Evolutionary conservation across 2,113 vertebrate genomes (phyloP).

Genomic region (Desmodus rotundus): DNA sequence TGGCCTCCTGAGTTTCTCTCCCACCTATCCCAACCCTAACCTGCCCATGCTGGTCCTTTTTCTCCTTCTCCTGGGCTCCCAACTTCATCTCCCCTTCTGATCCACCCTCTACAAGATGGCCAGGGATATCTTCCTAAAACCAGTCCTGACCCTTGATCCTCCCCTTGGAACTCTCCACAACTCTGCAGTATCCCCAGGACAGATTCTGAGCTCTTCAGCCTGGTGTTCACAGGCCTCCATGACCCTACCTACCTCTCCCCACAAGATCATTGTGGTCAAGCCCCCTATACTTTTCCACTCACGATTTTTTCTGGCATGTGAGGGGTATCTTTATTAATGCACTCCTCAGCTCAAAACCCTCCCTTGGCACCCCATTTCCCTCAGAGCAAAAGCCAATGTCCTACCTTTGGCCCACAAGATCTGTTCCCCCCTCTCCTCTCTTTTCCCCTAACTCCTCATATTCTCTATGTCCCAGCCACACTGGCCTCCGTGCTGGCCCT

Average conservation of each 20-base stretch:
- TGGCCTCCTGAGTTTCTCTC: neutral
- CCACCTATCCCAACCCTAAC: neutral
- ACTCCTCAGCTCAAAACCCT: neutral
- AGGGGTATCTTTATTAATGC: neutral
- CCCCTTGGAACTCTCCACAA: neutral
- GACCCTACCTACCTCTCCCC: neutral
- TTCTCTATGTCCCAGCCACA: neutral
- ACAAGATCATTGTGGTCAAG: neutral
- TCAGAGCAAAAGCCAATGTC: conserved; percentile 13
- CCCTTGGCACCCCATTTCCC: neutral
- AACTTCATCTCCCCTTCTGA: conserved; percentile 9
- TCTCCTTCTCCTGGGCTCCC: neutral
- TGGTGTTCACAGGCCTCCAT: neutral
- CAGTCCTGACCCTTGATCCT: neutral
- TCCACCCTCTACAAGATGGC: neutral
- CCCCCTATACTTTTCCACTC: neutral
- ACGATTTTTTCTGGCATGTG: neutral
- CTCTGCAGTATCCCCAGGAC: neutral
- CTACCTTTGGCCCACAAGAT: neutral
- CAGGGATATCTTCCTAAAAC: neutral
- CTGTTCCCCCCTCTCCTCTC: neutral
- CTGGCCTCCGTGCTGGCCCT: neutral
- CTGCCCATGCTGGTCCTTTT: neutral
- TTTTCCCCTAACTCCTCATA: neutral
- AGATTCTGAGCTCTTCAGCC: neutral